Evolutionary conservation across 2,888 invertebrate species (phyloP).

Genomic region (Microctonus brassicae): DNA sequence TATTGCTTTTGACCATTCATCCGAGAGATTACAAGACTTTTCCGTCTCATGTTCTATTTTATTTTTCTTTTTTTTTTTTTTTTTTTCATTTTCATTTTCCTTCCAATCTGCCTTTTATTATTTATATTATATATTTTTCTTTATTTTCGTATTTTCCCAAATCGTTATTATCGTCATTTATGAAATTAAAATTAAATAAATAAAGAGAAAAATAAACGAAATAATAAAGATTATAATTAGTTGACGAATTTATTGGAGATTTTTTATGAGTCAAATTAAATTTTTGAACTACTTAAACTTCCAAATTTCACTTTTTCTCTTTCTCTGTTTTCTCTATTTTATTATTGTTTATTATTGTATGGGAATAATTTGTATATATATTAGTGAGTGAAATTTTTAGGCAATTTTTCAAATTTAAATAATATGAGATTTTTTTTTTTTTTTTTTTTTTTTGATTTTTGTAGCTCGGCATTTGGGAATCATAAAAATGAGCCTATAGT

Average conservation of each 20-base stretch:
- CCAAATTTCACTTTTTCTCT: neutral
- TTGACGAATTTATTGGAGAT: neutral
- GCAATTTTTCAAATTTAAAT: too few relatives aligned
- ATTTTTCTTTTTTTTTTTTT: conserved; percentile 24
- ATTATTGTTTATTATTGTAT: too few relatives aligned
- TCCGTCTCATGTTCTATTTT: neutral
- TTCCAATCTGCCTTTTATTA: conserved; percentile 30
- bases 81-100: too few relatives aligned
- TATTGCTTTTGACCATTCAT: conserved; percentile 65
- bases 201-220: neutral
- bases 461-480: conserved; percentile 9
- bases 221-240: neutral
- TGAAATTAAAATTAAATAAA: neutral
- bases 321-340: neutral
- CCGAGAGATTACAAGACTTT: conserved; percentile 58
- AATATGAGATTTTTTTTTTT: too few relatives aligned
- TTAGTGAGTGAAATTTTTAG: too few relatives aligned
- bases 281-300: neutral
- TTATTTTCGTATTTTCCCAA: conserved; percentile 19
- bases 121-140: conserved; percentile 34
- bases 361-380: too few relatives aligned
- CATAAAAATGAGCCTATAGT: too few relatives aligned
- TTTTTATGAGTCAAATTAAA: neutral
- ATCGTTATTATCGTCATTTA: conserved; percentile 33
- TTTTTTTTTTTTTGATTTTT: too few relatives aligned